Base-by-base conservation (phyloP, 2,797 vertebrate species). In the Karalla daura region DNA sequence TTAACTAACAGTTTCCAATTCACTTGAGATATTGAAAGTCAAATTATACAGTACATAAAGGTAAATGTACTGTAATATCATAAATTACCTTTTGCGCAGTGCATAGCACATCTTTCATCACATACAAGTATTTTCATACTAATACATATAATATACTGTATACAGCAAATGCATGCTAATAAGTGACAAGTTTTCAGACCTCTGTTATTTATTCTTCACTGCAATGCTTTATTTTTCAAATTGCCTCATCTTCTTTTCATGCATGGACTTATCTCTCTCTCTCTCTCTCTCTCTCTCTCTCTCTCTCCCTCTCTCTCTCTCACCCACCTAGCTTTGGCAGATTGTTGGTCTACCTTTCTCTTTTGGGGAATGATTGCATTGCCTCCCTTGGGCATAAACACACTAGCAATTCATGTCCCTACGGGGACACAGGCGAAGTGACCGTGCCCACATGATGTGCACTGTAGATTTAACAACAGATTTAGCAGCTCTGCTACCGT, bases 371-470 rank as follows among this genome's bases (percentile, higher is more conserved):
- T 67, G 60, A 23, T 24, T 59, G 41, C 40, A 33, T 49, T 7
- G 28, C 35, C 36, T 69, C 63, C 75, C 75, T 83, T 40, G 45
- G 70, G 82, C 47, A 78, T 80, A 83, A 77, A 78, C 78, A 79
- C 61, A 76, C 35, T 24, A 15, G 44, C 5, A 64, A 45, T 63
- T 53, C 44, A 33, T 23, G 17, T 77, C 62, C 54, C 67, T 72
- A 40, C 1, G 67, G 63, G 61, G 47, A 23, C 44, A 70, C 60
- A 74, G 74, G 79, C 74, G 75, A 62, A 70, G 58, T 81, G 63
- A 69, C 78, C 51, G 8, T 74, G 70, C 63, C 14, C 63, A 71
- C 66, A 46, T 75, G 49, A 69, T 74, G 61, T 58, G 54, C 40
- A 37, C 51, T 63, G 46, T 55, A 39, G 63, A 71, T 67, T 78